phyloP scores from a whole-genome alignment of 2,797 vertebrate genomes.

The Dipus sagitta region DNA sequence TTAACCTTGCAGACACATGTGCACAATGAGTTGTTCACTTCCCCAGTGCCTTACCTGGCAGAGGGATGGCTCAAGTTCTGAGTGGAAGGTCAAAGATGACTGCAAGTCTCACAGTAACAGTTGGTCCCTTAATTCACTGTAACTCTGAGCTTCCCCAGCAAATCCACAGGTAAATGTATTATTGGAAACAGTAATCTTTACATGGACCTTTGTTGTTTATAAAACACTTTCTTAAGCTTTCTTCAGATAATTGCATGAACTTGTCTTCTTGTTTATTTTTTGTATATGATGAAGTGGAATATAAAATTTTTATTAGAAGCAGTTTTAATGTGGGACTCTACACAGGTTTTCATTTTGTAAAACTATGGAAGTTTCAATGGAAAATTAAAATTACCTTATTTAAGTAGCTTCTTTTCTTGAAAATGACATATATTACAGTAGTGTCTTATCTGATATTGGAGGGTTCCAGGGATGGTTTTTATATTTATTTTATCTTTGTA shows the following conservation, averaged over 20 bases:
- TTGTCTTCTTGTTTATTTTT: constrained; percentile 43
- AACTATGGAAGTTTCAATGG: neutral
- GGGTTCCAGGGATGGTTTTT: constrained; percentile 3
- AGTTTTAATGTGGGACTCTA: neutral
- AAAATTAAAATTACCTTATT: constrained; percentile 43
- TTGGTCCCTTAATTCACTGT: neutral
- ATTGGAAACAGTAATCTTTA: neutral
- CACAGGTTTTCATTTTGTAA: constrained; percentile 4
- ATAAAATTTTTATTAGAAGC: constrained; percentile 3
- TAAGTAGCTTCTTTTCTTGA: constrained; percentile 46
- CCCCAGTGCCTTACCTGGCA: neutral
- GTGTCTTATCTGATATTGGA: neutral
- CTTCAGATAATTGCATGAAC: constrained; percentile 41
- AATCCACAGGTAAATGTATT: neutral
- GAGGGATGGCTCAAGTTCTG: neutral
- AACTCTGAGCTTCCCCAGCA: neutral
- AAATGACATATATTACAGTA: constrained; percentile 21
- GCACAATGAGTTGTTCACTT: neutral
- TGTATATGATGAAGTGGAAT: constrained; percentile 5
- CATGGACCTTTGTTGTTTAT: neutral
- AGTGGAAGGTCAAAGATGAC: neutral
- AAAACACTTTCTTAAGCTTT: constrained; percentile 54
- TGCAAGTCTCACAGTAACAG: neutral
- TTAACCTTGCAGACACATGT: neutral
- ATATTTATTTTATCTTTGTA: constrained; percentile 32